Percentiles rank a stretch among this genome's conserved stretches.
phyloP scores from a whole-genome alignment of 1,140 invertebrate genomes.

The Pararge aegeria region DNA sequence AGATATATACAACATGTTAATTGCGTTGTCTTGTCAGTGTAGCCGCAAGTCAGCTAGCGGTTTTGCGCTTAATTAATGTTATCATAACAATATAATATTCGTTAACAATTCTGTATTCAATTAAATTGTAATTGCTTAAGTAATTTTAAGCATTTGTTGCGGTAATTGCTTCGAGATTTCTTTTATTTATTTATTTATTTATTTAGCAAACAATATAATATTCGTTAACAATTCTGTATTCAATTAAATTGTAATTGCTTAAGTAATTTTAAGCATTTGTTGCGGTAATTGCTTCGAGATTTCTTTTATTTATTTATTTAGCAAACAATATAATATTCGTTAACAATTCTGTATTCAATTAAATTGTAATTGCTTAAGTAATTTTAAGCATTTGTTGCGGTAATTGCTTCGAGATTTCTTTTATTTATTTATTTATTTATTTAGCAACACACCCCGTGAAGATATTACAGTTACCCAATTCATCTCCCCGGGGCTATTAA shows the following conservation, averaged over 20 bases:
- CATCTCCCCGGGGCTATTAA: too few species aligned
- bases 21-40: not conserved
- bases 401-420: too few species aligned
- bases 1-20: not conserved
- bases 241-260: not conserved
- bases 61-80: not conserved
- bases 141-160: not conserved
- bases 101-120: not conserved
- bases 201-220: too few species aligned
- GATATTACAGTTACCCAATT: too few species aligned
- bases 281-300: too few species aligned
- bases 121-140: not conserved
- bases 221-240: not conserved
- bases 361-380: not conserved
- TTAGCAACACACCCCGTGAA: too few species aligned
- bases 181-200: too few species aligned
- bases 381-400: not conserved
- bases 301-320: too few species aligned
- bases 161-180: too few species aligned
- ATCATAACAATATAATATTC: not conserved
- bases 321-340: not conserved
- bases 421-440: too few species aligned
- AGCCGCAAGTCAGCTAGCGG: not conserved
- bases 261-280: not conserved
- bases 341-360: not conserved